Evolutionary conservation across 2,888 invertebrate species (phyloP).

Genomic region (Calameuta filiformis): DNA sequence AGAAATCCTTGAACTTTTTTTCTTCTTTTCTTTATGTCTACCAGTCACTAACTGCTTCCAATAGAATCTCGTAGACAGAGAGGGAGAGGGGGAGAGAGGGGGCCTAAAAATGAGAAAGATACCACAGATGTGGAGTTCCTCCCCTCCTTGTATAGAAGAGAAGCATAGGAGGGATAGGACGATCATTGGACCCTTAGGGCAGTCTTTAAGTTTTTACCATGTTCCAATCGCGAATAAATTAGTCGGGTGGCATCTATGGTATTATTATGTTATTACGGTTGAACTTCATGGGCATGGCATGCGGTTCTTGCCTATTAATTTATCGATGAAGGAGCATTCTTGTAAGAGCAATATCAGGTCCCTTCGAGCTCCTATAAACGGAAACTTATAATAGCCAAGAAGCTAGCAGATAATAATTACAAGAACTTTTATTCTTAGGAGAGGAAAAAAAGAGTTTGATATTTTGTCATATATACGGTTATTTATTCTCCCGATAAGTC

Average conservation of each 20-base stretch:
- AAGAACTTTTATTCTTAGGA: not conserved
- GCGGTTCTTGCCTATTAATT: constrained; percentile 37
- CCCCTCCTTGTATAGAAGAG: not conserved
- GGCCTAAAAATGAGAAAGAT: not conserved
- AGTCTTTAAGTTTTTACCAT: constrained; percentile 25
- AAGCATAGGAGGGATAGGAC: not conserved
- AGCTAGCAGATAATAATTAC: constrained; percentile 2
- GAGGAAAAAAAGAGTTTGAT: not conserved
- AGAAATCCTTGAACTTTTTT: not conserved
- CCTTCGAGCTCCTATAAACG: constrained; percentile 27
- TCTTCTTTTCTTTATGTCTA: not conserved
- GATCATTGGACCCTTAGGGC: constrained; percentile 19
- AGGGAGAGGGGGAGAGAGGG: not conserved
- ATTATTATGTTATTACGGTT: constrained; percentile 40
- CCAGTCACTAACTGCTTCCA: not conserved
- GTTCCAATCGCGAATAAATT: constrained; percentile 35
- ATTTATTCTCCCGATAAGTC: not conserved
- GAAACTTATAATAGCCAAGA: constrained; percentile 9
- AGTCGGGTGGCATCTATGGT: constrained; percentile 30
- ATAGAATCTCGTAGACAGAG: not conserved
- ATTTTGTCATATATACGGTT: not conserved
- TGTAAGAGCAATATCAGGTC: constrained; percentile 3
- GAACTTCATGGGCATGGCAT: constrained; percentile 18
- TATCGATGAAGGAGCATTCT: constrained; percentile 34
- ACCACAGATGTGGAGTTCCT: not conserved